Evolutionary conservation across 2,113 vertebrate species (phyloP).

Genomic region (Climacteris rufus): DNA sequence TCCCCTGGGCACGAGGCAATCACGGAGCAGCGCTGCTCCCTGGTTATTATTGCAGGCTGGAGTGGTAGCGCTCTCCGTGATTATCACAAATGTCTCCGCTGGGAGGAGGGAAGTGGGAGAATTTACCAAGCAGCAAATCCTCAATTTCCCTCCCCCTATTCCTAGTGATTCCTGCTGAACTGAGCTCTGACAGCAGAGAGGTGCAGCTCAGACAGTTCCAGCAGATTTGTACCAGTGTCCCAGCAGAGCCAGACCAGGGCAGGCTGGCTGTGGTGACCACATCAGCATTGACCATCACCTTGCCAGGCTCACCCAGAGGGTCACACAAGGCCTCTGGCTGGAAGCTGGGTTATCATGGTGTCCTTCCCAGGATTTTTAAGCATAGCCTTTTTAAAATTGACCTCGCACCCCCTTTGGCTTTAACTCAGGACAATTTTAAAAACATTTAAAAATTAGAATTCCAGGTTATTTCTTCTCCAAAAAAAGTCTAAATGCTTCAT

Average conservation of each 20-base stretch:
- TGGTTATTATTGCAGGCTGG: not conserved
- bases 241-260: not conserved
- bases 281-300: fast-evolving
- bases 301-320: not conserved
- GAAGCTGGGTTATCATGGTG: not conserved
- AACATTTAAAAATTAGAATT: not conserved
- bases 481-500: not conserved
- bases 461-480: not conserved
- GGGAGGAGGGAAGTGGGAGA: conserved; percentile 35
- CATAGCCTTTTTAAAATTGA: fast-evolving
- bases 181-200: not conserved
- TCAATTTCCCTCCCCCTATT: not conserved
- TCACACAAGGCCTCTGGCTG: not conserved
- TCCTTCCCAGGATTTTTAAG: not conserved
- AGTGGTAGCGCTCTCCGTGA: not conserved
- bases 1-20: conserved; percentile 28
- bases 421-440: not conserved
- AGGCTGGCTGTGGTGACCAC: not conserved
- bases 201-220: not conserved
- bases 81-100: conserved; percentile 17
- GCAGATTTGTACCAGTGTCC: not conserved
- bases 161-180: not conserved
- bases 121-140: conserved; percentile 37
- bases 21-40: not conserved
- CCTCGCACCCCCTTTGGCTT: not conserved